Percentiles rank a stretch among this genome's conserved stretches.
These are phyloP conservation scores for Drosophila arawakana DNA, from an alignment of 1,140 invertebrate genomes.

Conservation along the genomic window DNA sequence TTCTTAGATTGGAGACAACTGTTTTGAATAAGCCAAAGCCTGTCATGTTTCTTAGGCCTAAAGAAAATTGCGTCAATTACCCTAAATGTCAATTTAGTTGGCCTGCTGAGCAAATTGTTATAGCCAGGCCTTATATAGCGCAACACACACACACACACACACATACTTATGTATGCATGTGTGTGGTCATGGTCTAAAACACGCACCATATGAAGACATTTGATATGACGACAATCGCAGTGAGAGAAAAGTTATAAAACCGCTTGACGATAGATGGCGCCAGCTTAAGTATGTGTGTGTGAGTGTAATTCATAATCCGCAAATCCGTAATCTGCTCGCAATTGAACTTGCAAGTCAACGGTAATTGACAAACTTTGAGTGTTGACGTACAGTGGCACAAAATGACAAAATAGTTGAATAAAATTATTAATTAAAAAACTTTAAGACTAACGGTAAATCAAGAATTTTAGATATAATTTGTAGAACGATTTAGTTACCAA, in stretches of 20 bases:
- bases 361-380: constrained; percentile 7
- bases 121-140: constrained; percentile 26
- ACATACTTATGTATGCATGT: constrained; percentile 17
- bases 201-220: constrained; percentile 40
- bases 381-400: neutral
- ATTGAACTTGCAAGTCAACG: constrained; percentile 38
- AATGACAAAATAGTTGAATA: no score
- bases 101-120: constrained; percentile 5
- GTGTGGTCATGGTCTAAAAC: constrained; percentile 36
- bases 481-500: no score
- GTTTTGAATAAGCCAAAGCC: no score
- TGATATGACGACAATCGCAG: constrained; percentile 8
- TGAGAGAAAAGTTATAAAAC: constrained; percentile 24
- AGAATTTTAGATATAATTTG: no score
- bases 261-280: constrained; percentile 33
- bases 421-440: no score
- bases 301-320: neutral
- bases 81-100: constrained; percentile 36
- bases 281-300: constrained; percentile 3
- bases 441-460: no score
- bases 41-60: neutral
- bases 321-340: constrained; percentile 7
- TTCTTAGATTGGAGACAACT: constrained; percentile 6
- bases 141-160: neutral
- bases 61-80: constrained; percentile 42